Evolutionary conservation across 2,888 invertebrate genomes (phyloP).

Genomic region (Drosophila greeni): DNA sequence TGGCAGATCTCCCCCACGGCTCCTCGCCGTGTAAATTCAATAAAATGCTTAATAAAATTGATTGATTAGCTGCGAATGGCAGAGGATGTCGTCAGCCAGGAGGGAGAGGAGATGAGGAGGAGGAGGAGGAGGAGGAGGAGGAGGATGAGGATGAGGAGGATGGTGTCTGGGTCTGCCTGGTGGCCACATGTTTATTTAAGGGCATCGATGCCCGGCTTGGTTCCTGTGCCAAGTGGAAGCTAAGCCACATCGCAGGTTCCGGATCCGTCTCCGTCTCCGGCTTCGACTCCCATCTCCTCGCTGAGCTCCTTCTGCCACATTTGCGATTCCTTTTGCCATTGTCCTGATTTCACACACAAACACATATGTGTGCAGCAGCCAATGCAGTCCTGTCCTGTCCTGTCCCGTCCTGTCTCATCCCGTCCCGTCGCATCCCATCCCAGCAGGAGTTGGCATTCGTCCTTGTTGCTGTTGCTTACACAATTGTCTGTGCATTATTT

Average conservation of each 20-base stretch:
- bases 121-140: too few species aligned
- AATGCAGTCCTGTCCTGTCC: constrained; percentile 13
- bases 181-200: constrained; percentile 34
- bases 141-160: too few species aligned
- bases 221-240: constrained; percentile 26
- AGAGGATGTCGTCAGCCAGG: constrained; percentile 2
- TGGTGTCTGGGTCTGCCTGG: neutral
- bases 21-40: constrained; percentile 48
- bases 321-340: constrained; percentile 62
- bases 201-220: constrained; percentile 28
- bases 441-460: constrained; percentile 6
- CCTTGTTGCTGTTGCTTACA: constrained; percentile 43
- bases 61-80: constrained; percentile 59
- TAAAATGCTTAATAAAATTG: constrained; percentile 57
- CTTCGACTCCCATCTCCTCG: neutral
- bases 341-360: constrained; percentile 22
- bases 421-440: constrained; percentile 3
- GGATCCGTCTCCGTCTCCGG: constrained; percentile 2
- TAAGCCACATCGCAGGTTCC: constrained; percentile 27
- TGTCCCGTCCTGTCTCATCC: constrained; percentile 12
- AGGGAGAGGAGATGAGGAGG: too few species aligned
- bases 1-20: constrained; percentile 7
- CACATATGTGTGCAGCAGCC: constrained; percentile 13
- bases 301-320: constrained; percentile 60
- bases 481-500: constrained; percentile 73